Base-by-base conservation (phyloP, 2,888 invertebrate genomes). In the Tenthredo notha region DNA sequence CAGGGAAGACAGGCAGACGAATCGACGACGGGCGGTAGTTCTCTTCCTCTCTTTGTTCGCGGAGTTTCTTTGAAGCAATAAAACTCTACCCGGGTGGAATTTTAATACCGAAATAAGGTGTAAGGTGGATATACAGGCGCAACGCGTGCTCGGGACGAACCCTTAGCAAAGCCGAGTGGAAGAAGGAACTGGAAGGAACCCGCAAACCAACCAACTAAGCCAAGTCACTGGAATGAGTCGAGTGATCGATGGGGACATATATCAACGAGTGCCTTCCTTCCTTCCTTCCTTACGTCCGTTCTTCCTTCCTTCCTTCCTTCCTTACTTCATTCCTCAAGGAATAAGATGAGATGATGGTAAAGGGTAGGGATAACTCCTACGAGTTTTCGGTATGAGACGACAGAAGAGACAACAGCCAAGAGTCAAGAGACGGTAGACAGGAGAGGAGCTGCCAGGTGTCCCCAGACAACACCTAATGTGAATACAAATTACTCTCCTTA, bases 171-270 rank as follows among this genome's bases (percentile, higher is more conserved):
- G 37, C 40, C 37, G 29, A 37, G 61, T 33, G 18, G 89, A 88
- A 86, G n/a, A 61, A 61, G 67, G 83, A 70, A 43, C 75, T 84
- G 86, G 10, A 61, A 61, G 67, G 83, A 70, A 43, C 75, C 85
- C 83, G 83, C 83, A 70, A 43, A 70, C 83, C 54, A 50, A 65
- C 58, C 70, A 21, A 70, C 87, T 86, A 86, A 83, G 85, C 87
- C 84, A 43, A 86, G 86, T 86, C 88, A 87, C 80, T 86, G 88
- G 83, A 85, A 87, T 87, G 86, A 84, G 84, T 40, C 74, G 29
- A 87, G 91, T 91, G 91, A 91, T 91, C 91, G 91, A 91, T 91
- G 91, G 88, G 90, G 90, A 90, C 91, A 91, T 91, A 90, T 90
- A 90, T 91, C 91, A 91, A 89, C 88, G 87, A 72, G 87, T 25